Percentiles rank a stretch among this genome's conserved stretches.
Evolutionary conservation across 2,113 vertebrate genomes (phyloP).

Genomic region (Cololabis saira): DNA sequence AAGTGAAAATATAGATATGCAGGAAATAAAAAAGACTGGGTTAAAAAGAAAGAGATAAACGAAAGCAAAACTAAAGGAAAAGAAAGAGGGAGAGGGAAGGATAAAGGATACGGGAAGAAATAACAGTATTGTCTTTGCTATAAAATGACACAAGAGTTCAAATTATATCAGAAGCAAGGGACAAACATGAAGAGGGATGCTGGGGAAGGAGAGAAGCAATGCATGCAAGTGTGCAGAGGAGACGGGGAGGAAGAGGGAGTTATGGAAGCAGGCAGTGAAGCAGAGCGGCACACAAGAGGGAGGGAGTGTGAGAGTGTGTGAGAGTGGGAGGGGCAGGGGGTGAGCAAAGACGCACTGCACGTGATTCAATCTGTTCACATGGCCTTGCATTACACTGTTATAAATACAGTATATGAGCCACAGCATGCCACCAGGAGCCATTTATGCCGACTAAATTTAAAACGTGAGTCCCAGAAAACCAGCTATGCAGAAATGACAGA

Average conservation of each 20-base stretch:
- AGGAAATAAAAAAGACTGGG: neutral
- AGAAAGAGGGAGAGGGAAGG: neutral
- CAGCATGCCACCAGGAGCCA: constrained; percentile 9
- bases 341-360: constrained; percentile 66
- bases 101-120: neutral
- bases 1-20: neutral
- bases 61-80: neutral
- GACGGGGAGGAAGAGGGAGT: constrained; percentile 13
- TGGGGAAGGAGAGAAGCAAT: constrained; percentile 1
- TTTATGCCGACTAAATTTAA: constrained; percentile 8
- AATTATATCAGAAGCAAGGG: neutral
- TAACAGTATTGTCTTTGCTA: neutral
- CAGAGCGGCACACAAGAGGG: constrained; percentile 48
- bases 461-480: neutral
- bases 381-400: constrained; percentile 61
- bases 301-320: constrained; percentile 35
- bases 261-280: constrained; percentile 47
- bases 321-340: constrained; percentile 23
- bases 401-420: constrained; percentile 55
- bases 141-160: constrained; percentile 1
- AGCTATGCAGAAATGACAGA: constrained; percentile 1
- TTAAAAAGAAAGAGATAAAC: neutral
- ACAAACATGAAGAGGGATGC: neutral
- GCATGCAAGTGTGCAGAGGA: constrained; percentile 25
- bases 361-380: constrained; percentile 76